These are phyloP conservation scores for Microtus pennsylvanicus DNA, from an alignment of 2,113 vertebrate species.

Conservation along the genomic window DNA sequence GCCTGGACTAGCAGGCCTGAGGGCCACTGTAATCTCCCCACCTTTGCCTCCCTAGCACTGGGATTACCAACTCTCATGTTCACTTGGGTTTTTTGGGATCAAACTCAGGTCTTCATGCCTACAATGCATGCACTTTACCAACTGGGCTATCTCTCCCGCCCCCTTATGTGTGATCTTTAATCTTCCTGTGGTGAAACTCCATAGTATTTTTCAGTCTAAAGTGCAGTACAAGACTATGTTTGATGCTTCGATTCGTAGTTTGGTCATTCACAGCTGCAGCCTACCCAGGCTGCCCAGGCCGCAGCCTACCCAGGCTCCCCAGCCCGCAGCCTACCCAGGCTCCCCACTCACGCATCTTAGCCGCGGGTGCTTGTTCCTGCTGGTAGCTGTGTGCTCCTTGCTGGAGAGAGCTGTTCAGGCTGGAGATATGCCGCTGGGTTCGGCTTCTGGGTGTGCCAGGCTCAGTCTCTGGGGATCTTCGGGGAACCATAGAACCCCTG, in stretches of 20 bases:
- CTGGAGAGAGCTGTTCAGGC: neutral
- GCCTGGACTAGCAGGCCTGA: neutral
- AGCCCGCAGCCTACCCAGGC: neutral
- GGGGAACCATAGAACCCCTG: neutral
- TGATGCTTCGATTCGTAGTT: neutral
- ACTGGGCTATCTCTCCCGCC: neutral
- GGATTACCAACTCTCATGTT: neutral
- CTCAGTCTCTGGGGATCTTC: fast-evolving
- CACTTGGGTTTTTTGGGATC: neutral
- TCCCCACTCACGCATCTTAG: fast-evolving
- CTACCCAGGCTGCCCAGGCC: fast-evolving
- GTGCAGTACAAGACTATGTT: neutral
- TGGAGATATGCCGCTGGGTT: neutral
- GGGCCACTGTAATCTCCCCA: neutral
- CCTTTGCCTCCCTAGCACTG: neutral
- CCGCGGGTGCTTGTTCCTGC: conserved; percentile 75
- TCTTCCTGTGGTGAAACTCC: neutral
- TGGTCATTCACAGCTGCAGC: fast-evolving
- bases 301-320: fast-evolving
- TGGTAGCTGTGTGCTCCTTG: conserved; percentile 71
- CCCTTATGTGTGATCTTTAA: neutral
- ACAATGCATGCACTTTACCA: neutral
- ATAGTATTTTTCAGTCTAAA: neutral
- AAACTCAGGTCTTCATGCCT: neutral
- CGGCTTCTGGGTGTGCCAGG: neutral